These are phyloP conservation scores for Hartigia nigra DNA, from an alignment of 2,888 invertebrate species.

Conservation along the genomic window DNA sequence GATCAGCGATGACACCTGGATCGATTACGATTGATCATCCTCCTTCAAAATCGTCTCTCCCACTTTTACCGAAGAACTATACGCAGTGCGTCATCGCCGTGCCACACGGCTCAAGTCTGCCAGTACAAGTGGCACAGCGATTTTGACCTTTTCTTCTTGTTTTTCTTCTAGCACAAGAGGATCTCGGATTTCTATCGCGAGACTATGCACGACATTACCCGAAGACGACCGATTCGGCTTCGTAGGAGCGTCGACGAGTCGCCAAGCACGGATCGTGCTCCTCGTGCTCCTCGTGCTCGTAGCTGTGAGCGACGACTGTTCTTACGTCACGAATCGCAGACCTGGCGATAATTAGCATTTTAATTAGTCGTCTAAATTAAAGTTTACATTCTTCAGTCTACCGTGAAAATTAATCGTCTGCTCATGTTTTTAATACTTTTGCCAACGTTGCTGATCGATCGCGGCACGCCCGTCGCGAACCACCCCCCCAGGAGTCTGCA, in stretches of 20 bases:
- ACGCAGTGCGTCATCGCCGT: background rate
- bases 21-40: background rate
- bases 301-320: conserved; percentile 21
- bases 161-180: conserved; percentile 43
- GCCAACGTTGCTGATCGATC: background rate
- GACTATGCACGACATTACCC: conserved; percentile 57
- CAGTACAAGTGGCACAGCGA: background rate
- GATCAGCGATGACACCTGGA: conserved; percentile 38
- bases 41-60: background rate
- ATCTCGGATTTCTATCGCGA: conserved; percentile 60
- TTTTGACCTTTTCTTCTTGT: background rate
- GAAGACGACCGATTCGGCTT: conserved; percentile 60
- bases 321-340: background rate
- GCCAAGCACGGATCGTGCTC: conserved; percentile 61
- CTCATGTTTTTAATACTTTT: background rate
- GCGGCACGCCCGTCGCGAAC: background rate
- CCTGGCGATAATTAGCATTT: background rate
- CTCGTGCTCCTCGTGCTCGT: conserved; percentile 56
- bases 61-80: background rate
- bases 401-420: background rate
- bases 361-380: background rate
- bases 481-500: background rate
- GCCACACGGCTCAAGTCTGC: background rate
- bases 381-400: background rate
- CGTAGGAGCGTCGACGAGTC: conserved; percentile 64